Conservation (phyloP, 2,113 vertebrate species). For the Plectropomus leopardus region DNA sequence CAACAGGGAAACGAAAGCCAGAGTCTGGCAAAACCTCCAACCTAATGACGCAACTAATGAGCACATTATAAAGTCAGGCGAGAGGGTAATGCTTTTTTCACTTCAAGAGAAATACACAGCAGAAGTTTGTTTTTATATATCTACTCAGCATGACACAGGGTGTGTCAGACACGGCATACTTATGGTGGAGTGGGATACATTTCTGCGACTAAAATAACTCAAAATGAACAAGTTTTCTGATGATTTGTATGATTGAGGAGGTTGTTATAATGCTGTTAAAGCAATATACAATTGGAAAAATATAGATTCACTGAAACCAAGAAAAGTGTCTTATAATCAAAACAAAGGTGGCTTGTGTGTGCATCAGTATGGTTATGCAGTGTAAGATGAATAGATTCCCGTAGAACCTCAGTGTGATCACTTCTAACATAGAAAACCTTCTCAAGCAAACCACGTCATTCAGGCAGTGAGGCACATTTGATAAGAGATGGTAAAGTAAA, state of each 20-base stretch:
- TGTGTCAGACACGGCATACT: background rate
- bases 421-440: background rate
- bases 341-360: background rate
- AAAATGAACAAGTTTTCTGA: background rate
- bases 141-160: background rate
- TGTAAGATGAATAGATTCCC: background rate
- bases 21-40: background rate
- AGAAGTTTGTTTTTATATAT: background rate
- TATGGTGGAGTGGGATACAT: too few species aligned
- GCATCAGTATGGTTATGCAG: background rate
- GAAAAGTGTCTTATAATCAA: background rate
- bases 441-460: background rate
- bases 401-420: background rate
- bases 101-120: background rate
- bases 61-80: background rate
- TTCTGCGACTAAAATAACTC: background rate
- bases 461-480: background rate
- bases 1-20: constrained; percentile 24
- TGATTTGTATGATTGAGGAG: background rate
- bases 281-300: background rate
- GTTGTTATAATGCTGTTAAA: background rate
- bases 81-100: background rate
- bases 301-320: background rate
- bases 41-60: constrained; percentile 41
- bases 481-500: background rate